Evolutionary conservation across 2,888 invertebrate genomes (phyloP).

Genomic region (Drosophila anomalata): DNA sequence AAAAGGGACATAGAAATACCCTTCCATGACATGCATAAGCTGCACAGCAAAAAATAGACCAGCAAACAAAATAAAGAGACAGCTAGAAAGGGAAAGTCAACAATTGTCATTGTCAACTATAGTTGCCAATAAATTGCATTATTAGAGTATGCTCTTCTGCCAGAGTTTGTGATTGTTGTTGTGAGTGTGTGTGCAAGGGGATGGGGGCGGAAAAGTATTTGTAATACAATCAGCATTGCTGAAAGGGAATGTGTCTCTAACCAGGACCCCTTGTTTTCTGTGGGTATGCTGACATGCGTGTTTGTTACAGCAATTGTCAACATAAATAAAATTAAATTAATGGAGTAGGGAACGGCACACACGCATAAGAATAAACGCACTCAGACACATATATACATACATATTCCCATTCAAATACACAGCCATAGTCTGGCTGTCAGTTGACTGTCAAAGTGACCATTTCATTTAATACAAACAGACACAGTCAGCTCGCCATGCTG

Average conservation of each 20-base stretch:
- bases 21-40: slow-evolving; percentile 16
- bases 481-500: slow-evolving; percentile 18
- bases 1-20: slow-evolving; percentile 3
- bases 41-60: slow-evolving; percentile 11
- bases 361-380: slow-evolving; percentile 13
- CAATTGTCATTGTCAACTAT: slow-evolving; percentile 69
- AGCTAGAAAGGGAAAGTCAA: slow-evolving; percentile 55
- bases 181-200: background rate
- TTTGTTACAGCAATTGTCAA: slow-evolving; percentile 63
- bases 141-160: slow-evolving; percentile 54
- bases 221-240: slow-evolving; percentile 56
- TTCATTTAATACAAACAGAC: slow-evolving; percentile 61
- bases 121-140: slow-evolving; percentile 69
- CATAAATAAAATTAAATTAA: slow-evolving; percentile 77
- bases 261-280: slow-evolving; percentile 24
- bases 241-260: slow-evolving; percentile 23
- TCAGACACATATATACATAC: slow-evolving; percentile 1
- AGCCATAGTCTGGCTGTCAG: slow-evolving; percentile 54
- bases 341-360: slow-evolving; percentile 31
- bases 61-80: slow-evolving; percentile 25
- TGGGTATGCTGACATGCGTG: slow-evolving; percentile 34
- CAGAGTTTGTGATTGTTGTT: slow-evolving; percentile 3
- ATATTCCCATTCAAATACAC: slow-evolving; percentile 19
- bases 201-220: slow-evolving; percentile 54
- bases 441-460: slow-evolving; percentile 70